These are phyloP conservation scores for Fratercula arctica DNA, from an alignment of 2,797 vertebrate genomes.

Conservation along the genomic window DNA sequence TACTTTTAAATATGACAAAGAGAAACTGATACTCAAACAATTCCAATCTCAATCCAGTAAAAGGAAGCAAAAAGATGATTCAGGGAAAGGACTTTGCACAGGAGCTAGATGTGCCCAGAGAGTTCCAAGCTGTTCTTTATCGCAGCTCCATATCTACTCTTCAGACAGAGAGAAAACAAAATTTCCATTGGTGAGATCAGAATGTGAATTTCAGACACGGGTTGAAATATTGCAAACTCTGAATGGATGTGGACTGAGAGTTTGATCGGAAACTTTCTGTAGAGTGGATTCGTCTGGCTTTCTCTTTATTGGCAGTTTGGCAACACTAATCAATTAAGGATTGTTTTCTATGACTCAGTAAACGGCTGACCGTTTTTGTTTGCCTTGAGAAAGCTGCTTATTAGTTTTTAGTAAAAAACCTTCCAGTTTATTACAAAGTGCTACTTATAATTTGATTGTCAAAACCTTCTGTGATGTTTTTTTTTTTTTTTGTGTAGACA, in stretches of 20 bases:
- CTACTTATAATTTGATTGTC: neutral
- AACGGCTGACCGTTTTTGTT: neutral
- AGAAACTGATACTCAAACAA: neutral
- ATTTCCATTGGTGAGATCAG: neutral
- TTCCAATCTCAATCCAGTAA: neutral
- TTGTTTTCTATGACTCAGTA: neutral
- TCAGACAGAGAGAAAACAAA: neutral
- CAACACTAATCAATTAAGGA: neutral
- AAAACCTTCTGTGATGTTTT: neutral
- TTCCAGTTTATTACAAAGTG: neutral
- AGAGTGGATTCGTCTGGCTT: neutral
- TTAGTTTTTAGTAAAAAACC: neutral
- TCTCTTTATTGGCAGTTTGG: neutral
- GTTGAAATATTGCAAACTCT: neutral
- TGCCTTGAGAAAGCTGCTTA: neutral
- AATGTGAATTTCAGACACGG: neutral
- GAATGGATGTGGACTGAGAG: neutral
- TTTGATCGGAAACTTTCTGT: neutral
- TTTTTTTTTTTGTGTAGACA: neutral
- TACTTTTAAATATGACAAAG: neutral
- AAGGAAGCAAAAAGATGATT: neutral
- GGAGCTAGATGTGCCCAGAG: neutral
- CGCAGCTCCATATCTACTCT: neutral
- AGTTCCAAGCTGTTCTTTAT: neutral
- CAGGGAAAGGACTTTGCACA: neutral